These are phyloP conservation scores for Notamacropus eugenii DNA, from an alignment of 2,797 vertebrate species.

Conservation along the genomic window DNA sequence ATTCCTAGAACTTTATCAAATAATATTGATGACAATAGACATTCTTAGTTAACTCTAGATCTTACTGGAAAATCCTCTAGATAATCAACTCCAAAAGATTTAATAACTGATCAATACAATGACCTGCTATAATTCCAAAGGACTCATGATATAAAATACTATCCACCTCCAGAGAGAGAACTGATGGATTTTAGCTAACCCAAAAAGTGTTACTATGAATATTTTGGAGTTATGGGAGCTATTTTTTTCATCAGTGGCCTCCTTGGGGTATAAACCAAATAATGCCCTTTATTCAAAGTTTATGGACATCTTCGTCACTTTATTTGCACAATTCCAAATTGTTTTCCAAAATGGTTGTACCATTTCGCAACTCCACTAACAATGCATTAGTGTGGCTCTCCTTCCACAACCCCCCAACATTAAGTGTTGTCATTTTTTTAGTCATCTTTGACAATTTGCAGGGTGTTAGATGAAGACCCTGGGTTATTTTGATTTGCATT, in stretches of 20 bases:
- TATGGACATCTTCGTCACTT: background rate
- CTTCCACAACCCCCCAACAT: background rate
- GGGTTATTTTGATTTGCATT: background rate
- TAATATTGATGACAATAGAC: background rate
- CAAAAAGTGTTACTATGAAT: background rate
- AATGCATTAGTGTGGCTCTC: background rate
- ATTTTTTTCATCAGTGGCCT: background rate
- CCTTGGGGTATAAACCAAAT: background rate
- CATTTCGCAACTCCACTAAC: background rate
- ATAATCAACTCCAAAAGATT: background rate
- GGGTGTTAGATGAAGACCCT: background rate
- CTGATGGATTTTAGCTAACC: background rate
- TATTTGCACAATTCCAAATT: background rate
- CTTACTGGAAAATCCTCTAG: background rate
- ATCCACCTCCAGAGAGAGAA: background rate
- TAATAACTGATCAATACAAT: background rate
- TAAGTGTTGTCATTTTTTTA: background rate
- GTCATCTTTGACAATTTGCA: background rate
- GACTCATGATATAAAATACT: background rate
- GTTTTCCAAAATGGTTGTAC: background rate
- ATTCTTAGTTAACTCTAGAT: background rate
- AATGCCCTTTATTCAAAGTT: background rate
- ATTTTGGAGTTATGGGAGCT: background rate
- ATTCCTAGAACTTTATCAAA: background rate
- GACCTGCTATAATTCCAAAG: background rate